Evolutionary conservation across 2,888 invertebrate genomes (phyloP), one percentile per base, ranked within the genome.

Genomic region (Drosophila imparisetae): DNA sequence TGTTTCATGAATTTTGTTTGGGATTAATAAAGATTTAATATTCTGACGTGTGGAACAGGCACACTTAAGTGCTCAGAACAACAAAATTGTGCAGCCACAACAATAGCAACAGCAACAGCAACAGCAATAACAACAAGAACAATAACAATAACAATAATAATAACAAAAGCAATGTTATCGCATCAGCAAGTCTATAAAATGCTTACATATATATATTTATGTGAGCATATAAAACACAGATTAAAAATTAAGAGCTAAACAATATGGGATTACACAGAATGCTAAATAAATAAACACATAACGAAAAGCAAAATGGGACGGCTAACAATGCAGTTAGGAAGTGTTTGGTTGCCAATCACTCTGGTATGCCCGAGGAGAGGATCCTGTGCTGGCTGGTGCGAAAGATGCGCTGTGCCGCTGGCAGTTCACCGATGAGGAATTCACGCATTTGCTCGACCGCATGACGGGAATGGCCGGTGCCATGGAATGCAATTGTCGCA

Each of bases 401-500:
- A 91, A 96, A 97, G 89, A 97, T 95, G 78, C 96, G 94, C 87
- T 97, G 96, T 24, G 94, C 94, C 75, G 94, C 91, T 0, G 97
- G 97, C 29, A 98, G 94, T 88, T 96, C 95, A 0, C 97, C 98
- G 30, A 97, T 95, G 3, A 96, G 92, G 92, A 95, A 97, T n/a
- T 95, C 94, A 49, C 95, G 94, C 71, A 98, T 93, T 29, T 95
- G 94, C 71, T 94, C 94, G 32, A 94, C 92, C 0, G 97, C 96
- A 72, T 93, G 94, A 18, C 94, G 93, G 5, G 96, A 95, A 90
- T 98, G 98, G 0, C 97, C 97, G 0, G 96, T 95, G 55, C 96
- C 96, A 21, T 96, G 94, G 93, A 97, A 98, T 0, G 97, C 96
- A 2, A 96, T 94, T 32, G 96, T 97, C 0, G 97, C 97, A 92